A percentile compares a stretch with the other conserved stretches of the same genome.
Conservation (phyloP, 2,888 invertebrate species). For the Entomobrya proxima region DNA sequence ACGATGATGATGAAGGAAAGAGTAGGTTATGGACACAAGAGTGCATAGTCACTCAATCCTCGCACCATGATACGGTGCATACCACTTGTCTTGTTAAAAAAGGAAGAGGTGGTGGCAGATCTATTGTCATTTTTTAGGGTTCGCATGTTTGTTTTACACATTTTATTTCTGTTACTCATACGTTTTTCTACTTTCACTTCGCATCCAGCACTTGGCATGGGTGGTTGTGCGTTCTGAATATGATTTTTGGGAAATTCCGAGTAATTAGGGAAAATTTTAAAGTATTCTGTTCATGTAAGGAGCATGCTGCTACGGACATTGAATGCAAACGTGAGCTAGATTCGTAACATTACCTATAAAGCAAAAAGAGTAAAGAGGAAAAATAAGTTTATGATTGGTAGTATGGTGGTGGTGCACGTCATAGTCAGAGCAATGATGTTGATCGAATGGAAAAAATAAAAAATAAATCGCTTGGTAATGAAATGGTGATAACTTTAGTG, state of each 20-base stretch:
- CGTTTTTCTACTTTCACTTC: constrained; percentile 42
- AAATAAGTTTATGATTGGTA: too few species aligned
- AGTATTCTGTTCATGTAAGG: neutral
- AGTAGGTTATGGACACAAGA: constrained; percentile 53
- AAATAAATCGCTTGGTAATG: too few species aligned
- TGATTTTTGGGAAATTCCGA: constrained; percentile 19
- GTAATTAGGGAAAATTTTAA: neutral
- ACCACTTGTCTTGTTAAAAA: neutral
- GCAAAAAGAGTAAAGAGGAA: too few species aligned
- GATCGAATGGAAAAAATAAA: too few species aligned
- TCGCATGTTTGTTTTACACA: neutral
- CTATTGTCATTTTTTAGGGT: constrained; percentile 14
- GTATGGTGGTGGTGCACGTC: too few species aligned
- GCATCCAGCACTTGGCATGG: neutral
- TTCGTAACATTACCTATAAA: too few species aligned
- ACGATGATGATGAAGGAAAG: constrained; percentile 17
- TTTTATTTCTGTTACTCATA: constrained; percentile 17
- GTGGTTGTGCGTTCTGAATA: too few species aligned
- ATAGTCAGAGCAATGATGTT: too few species aligned
- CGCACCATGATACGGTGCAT: neutral
- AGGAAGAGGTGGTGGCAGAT: constrained; percentile 8
- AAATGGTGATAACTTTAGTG: neutral
- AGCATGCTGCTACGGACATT: too few species aligned
- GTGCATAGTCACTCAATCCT: neutral
- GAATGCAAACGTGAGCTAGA: too few species aligned